Conservation (phyloP, 2,888 invertebrate species). For the Dione juno region DNA sequence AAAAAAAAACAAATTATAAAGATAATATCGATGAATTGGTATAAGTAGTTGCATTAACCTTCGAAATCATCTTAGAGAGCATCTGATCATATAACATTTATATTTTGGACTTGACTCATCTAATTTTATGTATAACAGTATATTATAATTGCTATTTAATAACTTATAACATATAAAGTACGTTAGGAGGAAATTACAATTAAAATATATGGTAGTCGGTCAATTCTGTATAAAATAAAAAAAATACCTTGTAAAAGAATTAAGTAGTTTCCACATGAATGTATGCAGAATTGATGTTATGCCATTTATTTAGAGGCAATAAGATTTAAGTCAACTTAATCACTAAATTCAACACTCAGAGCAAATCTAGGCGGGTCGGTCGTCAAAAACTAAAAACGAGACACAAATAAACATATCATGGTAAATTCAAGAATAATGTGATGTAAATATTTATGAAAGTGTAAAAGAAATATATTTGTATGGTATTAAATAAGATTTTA, state of each 20-base stretch:
- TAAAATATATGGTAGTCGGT: background rate
- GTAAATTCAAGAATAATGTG: background rate
- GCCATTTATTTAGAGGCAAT: background rate
- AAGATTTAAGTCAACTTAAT: conserved; percentile 1
- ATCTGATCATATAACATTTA: background rate
- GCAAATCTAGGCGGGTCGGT: background rate
- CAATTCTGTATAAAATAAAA: background rate
- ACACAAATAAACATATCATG: background rate
- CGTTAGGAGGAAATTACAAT: background rate
- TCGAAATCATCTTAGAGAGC: background rate
- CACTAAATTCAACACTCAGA: background rate
- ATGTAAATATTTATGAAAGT: background rate
- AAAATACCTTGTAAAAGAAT: background rate
- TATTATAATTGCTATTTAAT: background rate
- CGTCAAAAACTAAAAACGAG: background rate
- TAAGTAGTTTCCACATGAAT: background rate
- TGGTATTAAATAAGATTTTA: too few species aligned
- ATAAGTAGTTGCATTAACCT: too few species aligned
- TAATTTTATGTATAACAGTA: background rate
- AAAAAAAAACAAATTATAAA: background rate
- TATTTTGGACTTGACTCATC: background rate
- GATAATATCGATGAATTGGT: too few species aligned
- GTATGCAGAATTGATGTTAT: too few species aligned
- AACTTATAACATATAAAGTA: conserved; percentile 5
- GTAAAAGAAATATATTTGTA: background rate